These are phyloP conservation scores for Passer domesticus DNA, from an alignment of 2,113 vertebrate species.

Conservation along the genomic window DNA sequence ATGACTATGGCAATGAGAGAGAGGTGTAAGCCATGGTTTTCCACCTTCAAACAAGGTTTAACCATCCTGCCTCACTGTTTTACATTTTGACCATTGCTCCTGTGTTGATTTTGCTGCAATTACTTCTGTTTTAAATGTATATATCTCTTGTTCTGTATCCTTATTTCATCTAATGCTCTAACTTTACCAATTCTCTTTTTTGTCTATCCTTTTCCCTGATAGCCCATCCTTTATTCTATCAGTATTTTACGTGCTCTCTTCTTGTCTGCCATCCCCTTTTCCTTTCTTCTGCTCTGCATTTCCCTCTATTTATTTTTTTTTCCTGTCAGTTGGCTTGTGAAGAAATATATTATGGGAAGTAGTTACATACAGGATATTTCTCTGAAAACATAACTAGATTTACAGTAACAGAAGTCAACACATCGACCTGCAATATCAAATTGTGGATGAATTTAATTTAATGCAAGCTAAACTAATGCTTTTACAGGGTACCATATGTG, in stretches of 20 bases:
- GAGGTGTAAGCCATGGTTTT: background rate
- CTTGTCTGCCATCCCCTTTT: background rate
- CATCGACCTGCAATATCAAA: background rate
- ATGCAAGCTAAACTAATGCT: slow-evolving; percentile 2
- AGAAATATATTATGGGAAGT: background rate
- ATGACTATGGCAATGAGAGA: background rate
- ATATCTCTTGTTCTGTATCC: background rate
- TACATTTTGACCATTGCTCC: background rate
- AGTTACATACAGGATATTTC: slow-evolving; percentile 1
- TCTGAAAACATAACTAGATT: slow-evolving; percentile 31
- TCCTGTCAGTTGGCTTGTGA: background rate
- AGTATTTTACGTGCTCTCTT: background rate
- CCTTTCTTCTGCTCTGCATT: background rate
- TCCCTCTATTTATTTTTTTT: background rate
- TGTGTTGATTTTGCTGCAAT: background rate
- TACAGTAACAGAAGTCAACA: slow-evolving; percentile 17
- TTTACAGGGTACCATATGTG: background rate
- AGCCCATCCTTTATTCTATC: background rate
- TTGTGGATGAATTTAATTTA: slow-evolving; percentile 18
- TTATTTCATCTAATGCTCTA: background rate
- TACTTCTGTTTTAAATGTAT: background rate
- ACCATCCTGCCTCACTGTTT: background rate
- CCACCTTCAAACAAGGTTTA: background rate
- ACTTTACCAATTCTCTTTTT: background rate
- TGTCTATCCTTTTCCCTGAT: background rate